Conservation (phyloP, 2,888 invertebrate species). For the Steinernema hermaphroditum region DNA sequence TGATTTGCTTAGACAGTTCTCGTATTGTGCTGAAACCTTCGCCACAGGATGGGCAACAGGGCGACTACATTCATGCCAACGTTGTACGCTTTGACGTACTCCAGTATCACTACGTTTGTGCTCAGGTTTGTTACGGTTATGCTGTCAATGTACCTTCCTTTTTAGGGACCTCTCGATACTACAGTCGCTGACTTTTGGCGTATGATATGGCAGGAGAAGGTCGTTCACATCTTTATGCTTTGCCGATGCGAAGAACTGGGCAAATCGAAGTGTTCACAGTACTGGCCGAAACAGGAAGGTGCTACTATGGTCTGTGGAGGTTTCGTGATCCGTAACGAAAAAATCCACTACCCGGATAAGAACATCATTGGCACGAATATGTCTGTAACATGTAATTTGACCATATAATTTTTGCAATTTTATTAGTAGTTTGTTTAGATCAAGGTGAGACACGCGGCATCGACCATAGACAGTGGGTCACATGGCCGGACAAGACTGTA, state of each 20-base stretch:
- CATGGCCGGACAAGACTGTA: constrained; percentile 41
- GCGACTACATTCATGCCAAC: constrained; percentile 32
- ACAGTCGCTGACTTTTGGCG: constrained; percentile 46
- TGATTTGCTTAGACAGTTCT: constrained; percentile 35
- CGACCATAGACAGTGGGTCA: constrained; percentile 32
- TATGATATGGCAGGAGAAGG: constrained; percentile 30
- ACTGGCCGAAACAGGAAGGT: background rate
- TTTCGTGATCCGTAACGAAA: background rate
- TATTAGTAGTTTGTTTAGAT: background rate
- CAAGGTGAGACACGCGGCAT: constrained; percentile 8
- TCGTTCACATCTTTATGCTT: constrained; percentile 28
- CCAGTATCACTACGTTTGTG: constrained; percentile 12
- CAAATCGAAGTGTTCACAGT: background rate
- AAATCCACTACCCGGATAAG: background rate
- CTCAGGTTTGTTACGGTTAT: constrained; percentile 1
- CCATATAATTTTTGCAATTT: background rate
- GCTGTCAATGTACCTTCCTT: too few relatives aligned
- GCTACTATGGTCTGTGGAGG: background rate
- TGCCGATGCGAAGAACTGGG: constrained; percentile 27
- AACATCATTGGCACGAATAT: background rate
- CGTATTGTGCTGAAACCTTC: constrained; percentile 34
- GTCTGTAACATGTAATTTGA: background rate
- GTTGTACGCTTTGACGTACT: constrained; percentile 2
- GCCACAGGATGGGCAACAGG: background rate
- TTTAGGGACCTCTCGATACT: constrained; percentile 41